Conservation (phyloP, 1,140 invertebrate genomes). For the Lepidotrigona ventralis region DNA sequence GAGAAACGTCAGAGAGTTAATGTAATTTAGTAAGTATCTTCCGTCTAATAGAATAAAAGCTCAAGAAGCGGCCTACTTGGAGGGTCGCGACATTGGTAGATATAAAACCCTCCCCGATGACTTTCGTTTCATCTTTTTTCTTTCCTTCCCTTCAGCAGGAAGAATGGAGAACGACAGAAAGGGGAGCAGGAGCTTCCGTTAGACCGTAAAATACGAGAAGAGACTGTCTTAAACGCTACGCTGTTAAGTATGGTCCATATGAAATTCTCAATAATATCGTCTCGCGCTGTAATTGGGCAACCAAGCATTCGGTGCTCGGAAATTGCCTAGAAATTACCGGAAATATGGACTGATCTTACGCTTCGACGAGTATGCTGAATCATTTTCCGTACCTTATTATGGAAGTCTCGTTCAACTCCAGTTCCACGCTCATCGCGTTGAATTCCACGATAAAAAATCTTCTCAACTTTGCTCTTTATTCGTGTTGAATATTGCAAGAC, state of each 20-base stretch:
- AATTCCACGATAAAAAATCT: neutral
- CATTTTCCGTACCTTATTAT: slow-evolving; percentile 38
- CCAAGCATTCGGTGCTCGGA: slow-evolving; percentile 41
- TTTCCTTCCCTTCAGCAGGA: neutral
- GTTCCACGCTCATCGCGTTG: neutral
- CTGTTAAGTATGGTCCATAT: slow-evolving; percentile 34
- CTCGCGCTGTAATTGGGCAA: slow-evolving; percentile 44
- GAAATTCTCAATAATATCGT: slow-evolving; percentile 55
- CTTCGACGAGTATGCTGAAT: slow-evolving; percentile 20
- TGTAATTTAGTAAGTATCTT: slow-evolving; percentile 44
- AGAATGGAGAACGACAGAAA: neutral
- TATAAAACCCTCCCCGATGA: slow-evolving; percentile 1
- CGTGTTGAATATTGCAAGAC: neutral
- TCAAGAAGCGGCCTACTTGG: slow-evolving; percentile 25
- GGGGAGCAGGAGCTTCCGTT: slow-evolving; percentile 19
- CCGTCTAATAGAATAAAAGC: slow-evolving; percentile 39
- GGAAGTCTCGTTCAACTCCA: slow-evolving; percentile 19
- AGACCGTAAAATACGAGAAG: slow-evolving; percentile 21
- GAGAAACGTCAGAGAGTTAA: slow-evolving; percentile 23
- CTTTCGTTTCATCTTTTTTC: slow-evolving; percentile 1
- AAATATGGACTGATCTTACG: slow-evolving; percentile 49
- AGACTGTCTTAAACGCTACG: slow-evolving; percentile 24
- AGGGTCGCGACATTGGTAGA: slow-evolving; percentile 12
- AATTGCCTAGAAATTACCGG: slow-evolving; percentile 53
- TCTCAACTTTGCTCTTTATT: neutral